phyloP scores from a whole-genome alignment of 2,797 vertebrate genomes.

The Gymnothorax reevesii region DNA sequence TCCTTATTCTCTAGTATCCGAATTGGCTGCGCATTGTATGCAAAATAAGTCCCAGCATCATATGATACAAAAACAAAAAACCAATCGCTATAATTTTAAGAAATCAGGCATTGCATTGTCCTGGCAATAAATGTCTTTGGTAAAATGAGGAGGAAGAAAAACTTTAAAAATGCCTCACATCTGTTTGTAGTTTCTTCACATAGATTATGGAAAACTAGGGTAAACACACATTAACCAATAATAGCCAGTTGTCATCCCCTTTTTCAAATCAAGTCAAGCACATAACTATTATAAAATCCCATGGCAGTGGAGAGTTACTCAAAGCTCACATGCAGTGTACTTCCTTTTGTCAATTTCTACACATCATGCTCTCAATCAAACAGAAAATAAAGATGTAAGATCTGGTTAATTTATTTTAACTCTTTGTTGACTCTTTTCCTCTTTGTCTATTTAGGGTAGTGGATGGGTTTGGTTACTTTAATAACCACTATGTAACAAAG shows the following conservation, averaged over 20 bases:
- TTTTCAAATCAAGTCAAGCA: background rate
- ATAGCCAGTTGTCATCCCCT: background rate
- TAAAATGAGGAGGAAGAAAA: background rate
- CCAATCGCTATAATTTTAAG: conserved; percentile 8
- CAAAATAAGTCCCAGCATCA: background rate
- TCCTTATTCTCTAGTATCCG: background rate
- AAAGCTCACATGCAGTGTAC: background rate
- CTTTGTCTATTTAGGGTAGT: too few relatives aligned
- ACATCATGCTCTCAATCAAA: background rate
- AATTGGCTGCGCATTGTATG: background rate
- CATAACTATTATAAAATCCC: background rate
- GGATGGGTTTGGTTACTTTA: too few relatives aligned
- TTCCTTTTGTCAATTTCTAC: background rate
- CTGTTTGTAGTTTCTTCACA: background rate
- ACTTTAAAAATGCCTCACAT: conserved; percentile 19
- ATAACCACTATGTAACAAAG: too few relatives aligned
- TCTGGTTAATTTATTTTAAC: too few relatives aligned
- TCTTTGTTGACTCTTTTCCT: too few relatives aligned
- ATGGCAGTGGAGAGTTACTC: background rate
- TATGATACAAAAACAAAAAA: background rate
- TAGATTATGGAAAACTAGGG: conserved; percentile 5
- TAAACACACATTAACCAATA: background rate
- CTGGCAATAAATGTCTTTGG: conserved; percentile 7
- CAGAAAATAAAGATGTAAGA: too few relatives aligned
- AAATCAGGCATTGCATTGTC: conserved; percentile 1